phyloP scores from a whole-genome alignment of 2,888 invertebrate genomes.

The Chaetogeoica ovagalla region DNA sequence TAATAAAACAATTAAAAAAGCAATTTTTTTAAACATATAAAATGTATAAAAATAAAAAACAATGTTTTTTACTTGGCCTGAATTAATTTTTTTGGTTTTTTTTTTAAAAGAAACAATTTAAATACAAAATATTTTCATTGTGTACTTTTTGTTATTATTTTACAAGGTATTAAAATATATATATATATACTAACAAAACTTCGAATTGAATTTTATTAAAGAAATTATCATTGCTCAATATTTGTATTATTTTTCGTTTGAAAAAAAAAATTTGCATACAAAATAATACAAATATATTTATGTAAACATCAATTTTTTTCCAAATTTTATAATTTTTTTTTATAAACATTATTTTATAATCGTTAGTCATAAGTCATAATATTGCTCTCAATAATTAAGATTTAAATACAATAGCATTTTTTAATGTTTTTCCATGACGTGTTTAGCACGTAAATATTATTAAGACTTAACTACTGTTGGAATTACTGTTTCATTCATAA shows the following conservation, averaged over 20 bases:
- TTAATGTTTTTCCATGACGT: too few species aligned
- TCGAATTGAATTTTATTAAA: conserved; percentile 6
- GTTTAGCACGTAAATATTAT: too few species aligned
- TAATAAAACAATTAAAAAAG: background rate
- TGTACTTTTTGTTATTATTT: conserved; percentile 15
- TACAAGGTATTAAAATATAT: conserved; percentile 3
- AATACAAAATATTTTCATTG: background rate
- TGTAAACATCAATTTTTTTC: conserved; percentile 15
- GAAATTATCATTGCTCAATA: conserved; percentile 39
- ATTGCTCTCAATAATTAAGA: background rate
- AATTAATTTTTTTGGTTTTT: too few species aligned
- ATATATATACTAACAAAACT: conserved; percentile 27
- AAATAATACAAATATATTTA: conserved; percentile 29
- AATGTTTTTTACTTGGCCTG: conserved; percentile 3
- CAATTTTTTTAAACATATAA: background rate
- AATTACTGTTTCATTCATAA: too few species aligned
- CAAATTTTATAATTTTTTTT: conserved; percentile 27
- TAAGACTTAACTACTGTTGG: too few species aligned
- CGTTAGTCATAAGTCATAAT: conserved; percentile 10
- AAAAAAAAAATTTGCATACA: conserved; percentile 24
- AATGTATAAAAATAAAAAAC: background rate
- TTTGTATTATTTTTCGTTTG: conserved; percentile 26
- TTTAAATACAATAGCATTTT: too few species aligned
- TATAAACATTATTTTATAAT: conserved; percentile 1
- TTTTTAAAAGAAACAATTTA: background rate